Evolutionary conservation across 2,888 invertebrate genomes (phyloP).

Genomic region (Meteorus cinctellus): DNA sequence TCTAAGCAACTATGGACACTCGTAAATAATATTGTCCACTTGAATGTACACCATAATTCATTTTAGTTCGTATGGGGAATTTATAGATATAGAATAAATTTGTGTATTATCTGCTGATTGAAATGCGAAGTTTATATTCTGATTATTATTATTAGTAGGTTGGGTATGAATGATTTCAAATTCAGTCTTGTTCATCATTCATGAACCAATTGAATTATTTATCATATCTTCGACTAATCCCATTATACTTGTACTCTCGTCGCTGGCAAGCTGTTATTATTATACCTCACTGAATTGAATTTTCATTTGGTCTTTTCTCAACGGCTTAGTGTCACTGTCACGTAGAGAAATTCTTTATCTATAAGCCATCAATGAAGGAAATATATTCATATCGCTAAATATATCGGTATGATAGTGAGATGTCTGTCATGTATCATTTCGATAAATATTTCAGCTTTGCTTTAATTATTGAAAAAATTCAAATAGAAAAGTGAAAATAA

Average conservation of each 20-base stretch:
- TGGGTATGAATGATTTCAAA: not conserved
- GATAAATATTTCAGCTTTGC: too few relatives aligned
- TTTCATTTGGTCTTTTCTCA: constrained; percentile 20
- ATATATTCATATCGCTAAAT: not conserved
- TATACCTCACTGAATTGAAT: not conserved
- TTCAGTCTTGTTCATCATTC: not conserved
- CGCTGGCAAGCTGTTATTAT: not conserved
- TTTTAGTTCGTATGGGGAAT: too few relatives aligned
- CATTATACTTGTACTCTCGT: constrained; percentile 10
- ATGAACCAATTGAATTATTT: constrained; percentile 19
- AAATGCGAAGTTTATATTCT: not conserved
- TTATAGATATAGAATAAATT: too few relatives aligned
- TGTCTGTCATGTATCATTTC: not conserved
- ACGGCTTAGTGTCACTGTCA: constrained; percentile 29
- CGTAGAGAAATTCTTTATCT: constrained; percentile 8
- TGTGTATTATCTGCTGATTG: too few relatives aligned
- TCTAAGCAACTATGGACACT: too few relatives aligned
- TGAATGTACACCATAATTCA: too few relatives aligned
- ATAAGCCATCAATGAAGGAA: not conserved
- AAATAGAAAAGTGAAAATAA: too few relatives aligned
- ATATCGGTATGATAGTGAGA: not conserved
- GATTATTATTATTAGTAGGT: not conserved
- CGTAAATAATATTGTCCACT: too few relatives aligned
- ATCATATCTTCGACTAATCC: constrained; percentile 10
- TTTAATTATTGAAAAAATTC: not conserved